Conservation (phyloP, 2,888 invertebrate species). For the Terebella lapidaria region DNA sequence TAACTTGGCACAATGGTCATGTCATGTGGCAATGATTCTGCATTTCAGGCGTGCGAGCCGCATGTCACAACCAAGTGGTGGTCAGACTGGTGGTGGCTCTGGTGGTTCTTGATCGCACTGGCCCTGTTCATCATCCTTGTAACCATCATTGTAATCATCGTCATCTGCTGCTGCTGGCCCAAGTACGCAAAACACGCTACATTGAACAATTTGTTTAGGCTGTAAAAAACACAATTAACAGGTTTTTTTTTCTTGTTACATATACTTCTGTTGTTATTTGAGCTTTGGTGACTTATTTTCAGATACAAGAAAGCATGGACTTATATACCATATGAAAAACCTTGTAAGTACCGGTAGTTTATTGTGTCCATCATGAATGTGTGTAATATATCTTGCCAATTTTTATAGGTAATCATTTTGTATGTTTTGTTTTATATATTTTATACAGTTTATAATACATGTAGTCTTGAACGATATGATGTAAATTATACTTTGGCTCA, state of each 20-base stretch:
- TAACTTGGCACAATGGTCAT: too few relatives aligned
- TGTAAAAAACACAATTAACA: too few relatives aligned
- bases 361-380: too few relatives aligned
- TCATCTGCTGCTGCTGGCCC: constrained; percentile 23
- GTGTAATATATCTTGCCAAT: too few relatives aligned
- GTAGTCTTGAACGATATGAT: background rate
- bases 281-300: too few relatives aligned
- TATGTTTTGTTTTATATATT: too few relatives aligned
- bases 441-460: too few relatives aligned
- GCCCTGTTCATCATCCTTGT: constrained; percentile 25
- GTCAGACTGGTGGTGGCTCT: constrained; percentile 25
- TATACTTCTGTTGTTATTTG: too few relatives aligned
- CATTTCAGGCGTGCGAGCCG: constrained; percentile 16
- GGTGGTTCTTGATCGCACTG: constrained; percentile 28
- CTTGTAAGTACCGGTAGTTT: background rate
- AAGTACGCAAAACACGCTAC: background rate
- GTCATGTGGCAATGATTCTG: too few relatives aligned
- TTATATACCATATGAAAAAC: background rate
- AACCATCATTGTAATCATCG: constrained; percentile 20
- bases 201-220: background rate
- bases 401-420: too few relatives aligned
- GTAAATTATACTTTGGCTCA: background rate
- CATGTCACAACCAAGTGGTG: constrained; percentile 23
- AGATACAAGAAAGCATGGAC: too few relatives aligned
- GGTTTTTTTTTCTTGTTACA: too few relatives aligned